Conservation (phyloP, 2,888 invertebrate species). For the Perizoma flavofasciatum region DNA sequence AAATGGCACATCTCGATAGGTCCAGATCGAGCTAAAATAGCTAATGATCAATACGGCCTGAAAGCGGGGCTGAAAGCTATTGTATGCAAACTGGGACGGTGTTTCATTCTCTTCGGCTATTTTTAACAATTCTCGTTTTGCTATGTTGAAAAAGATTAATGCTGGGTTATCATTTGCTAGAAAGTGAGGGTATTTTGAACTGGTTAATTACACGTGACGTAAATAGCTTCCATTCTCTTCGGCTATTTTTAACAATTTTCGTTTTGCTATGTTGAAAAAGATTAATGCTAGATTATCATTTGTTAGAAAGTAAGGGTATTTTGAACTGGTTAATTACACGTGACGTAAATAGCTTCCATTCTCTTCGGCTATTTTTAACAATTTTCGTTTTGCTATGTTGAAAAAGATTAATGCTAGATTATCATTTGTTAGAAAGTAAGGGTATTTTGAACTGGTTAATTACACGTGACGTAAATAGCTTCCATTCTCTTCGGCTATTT, state of each 20-base stretch:
- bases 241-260: slow-evolving; percentile 24
- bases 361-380: slow-evolving; percentile 24
- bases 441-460: too few relatives aligned
- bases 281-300: slow-evolving; percentile 3
- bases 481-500: slow-evolving; percentile 28
- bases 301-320: too few relatives aligned
- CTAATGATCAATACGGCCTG: slow-evolving; percentile 36
- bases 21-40: slow-evolving; percentile 31
- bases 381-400: slow-evolving; percentile 13
- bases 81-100: slow-evolving; percentile 35
- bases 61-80: slow-evolving; percentile 21
- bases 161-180: neutral
- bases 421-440: neutral
- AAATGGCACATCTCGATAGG: slow-evolving; percentile 28
- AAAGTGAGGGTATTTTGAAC: too few relatives aligned
- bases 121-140: slow-evolving; percentile 20
- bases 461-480: too few relatives aligned
- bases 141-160: slow-evolving; percentile 13
- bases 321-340: too few relatives aligned
- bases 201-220: too few relatives aligned
- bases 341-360: too few relatives aligned
- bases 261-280: slow-evolving; percentile 14
- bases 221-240: slow-evolving; percentile 23
- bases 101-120: slow-evolving; percentile 27
- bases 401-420: slow-evolving; percentile 7